Evolutionary conservation across 2,113 vertebrate species (phyloP), one percentile per base, ranked within the genome.

Genomic region (Cryptotis parvus): DNA sequence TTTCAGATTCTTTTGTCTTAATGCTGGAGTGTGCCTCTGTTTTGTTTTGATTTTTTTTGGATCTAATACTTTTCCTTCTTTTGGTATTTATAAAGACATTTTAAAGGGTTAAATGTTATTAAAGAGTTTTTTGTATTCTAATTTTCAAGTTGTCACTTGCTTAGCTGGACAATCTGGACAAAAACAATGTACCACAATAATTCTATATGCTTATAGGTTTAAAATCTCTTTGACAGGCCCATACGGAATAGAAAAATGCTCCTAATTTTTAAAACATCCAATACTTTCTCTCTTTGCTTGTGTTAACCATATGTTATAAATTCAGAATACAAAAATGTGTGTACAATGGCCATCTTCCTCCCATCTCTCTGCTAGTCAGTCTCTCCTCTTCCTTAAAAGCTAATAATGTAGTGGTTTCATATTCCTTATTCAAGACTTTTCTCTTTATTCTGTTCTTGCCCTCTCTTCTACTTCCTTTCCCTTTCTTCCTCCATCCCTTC

Each of bases 101-200:
- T 93, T 84, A 35, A 85, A 76, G 73, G 29, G 8, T 52, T 74
- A 80, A 81, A 37, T 29, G 20, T 73, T 72, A 81, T 55, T 87
- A 45, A 80, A 80, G 45, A 69, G n/a, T 1, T 12, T 8, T n/a
- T 4, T 33, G 5, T 65, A 27, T 72, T 22, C 8, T 65, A 52
- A 65, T 33, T 18, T 65, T 84, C 52, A 24, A 41, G 12, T 33
- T 84, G 14, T 63, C 22, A 58, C 39, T 84, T 72, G 78, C 8
- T 63, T 70, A 72, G 31, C 12, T 69, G 45, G 5, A 12, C 15
- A 45, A 61, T 37, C 75, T 82, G 15, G 2, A 84, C 20, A 76
- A 52, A n/a, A 45, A 70, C n/a, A 52, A 9, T 39, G 35, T 4
- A 75, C 29, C 14, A 49, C 45, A 49, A 70, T 24, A 77, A 76